Evolutionary conservation across 1,140 invertebrate genomes (phyloP).

Genomic region (Samia ricini): DNA sequence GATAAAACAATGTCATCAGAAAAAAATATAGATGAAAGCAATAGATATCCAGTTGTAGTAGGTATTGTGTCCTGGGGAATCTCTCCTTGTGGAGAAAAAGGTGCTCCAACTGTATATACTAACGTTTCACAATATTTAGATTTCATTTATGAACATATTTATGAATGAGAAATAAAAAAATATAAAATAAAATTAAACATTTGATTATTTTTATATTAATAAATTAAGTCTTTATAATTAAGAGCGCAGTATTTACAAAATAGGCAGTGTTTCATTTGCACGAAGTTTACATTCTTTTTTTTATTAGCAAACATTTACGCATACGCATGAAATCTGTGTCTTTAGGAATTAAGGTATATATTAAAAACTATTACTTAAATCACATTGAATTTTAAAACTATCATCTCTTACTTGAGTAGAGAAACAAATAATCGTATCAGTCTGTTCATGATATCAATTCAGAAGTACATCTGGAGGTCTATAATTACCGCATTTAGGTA

Average conservation of each 20-base stretch:
- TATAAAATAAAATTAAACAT: background rate
- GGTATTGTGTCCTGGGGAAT: constrained; percentile 89
- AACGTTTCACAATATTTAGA: constrained; percentile 80
- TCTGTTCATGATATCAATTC: constrained; percentile 37
- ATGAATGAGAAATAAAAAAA: constrained; percentile 22
- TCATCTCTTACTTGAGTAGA: background rate
- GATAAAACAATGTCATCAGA: too few relatives aligned
- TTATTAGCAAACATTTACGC: background rate
- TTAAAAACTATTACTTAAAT: background rate
- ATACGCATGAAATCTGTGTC: background rate
- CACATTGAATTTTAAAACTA: background rate
- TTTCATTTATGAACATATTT: constrained; percentile 56
- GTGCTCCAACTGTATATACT: constrained; percentile 85
- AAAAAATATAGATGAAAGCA: background rate
- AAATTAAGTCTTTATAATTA: background rate
- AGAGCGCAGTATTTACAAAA: background rate
- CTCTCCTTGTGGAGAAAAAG: constrained; percentile 81
- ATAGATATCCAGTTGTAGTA: constrained; percentile 57
- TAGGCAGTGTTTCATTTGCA: too few relatives aligned
- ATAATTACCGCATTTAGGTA: constrained; percentile 72
- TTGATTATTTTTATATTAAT: background rate
- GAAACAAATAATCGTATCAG: background rate
- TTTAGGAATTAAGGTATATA: background rate
- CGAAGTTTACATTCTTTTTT: too few relatives aligned
- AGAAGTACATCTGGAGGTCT: constrained; percentile 69